Base-by-base conservation (phyloP, 2,797 vertebrate genomes). In the Neolamprologus multifasciatus region DNA sequence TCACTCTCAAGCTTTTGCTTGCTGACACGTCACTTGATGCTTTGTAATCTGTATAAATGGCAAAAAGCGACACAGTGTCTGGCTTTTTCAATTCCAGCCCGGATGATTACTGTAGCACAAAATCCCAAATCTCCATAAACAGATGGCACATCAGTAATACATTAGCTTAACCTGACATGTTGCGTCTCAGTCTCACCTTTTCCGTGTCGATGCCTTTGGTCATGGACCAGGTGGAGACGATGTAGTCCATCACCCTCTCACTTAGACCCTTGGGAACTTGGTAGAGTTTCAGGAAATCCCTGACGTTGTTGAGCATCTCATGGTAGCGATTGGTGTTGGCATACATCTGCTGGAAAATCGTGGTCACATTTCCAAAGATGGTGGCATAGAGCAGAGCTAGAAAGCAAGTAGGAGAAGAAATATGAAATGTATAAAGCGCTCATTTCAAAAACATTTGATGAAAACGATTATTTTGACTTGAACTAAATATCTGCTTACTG, bases 321-420 rank as follows among this genome's bases (percentile, higher is more conserved):
- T 99, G 98, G 95, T 99, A 99, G 57, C 98, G 97, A 95, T 99
- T 99, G 92, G 98, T 99, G 97, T 99, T 99, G 91, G 98, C 98
- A 87, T 99, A 99, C 98, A 99, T 99, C 95, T 99, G 98, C 96
- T 99, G 98, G 97, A 99, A 99, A 96, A 99, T 99, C 84, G 98
- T 99, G 69, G 98, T 99, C 86, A 99, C 98, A 1, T 99, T 99
- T 94, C 98, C 98, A 90, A 99, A 99, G 97, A 99, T 99, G 93
- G 98, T 99, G 96, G 98, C 98, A 90, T 99, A 99, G 92, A 99
- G 98, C 86, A 99, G 97, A 93, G 98, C 98, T 99, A 16, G 21
- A 80, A 9, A 16, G 16, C n/a, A n/a, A 77, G 19, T 78, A 2
- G 5, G 7, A 77, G 43, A 62, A 79, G 13, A 51, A 69, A n/a